These are phyloP conservation scores for Crepidodera aurea DNA, from an alignment of 2,888 invertebrate species.

Conservation along the genomic window DNA sequence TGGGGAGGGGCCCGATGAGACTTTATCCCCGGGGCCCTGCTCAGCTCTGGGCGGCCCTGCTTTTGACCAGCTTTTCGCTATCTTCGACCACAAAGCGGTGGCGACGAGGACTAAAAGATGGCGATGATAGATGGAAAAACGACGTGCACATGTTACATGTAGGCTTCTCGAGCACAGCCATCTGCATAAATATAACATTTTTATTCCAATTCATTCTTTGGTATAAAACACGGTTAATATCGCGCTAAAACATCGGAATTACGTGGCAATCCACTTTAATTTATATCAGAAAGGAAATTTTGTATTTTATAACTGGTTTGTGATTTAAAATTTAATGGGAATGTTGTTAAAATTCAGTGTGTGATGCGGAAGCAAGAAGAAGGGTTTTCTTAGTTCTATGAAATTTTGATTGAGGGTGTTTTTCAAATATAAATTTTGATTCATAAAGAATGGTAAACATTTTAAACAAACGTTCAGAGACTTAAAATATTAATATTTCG, in stretches of 20 bases:
- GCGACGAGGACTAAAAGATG: constrained; percentile 34
- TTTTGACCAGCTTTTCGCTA: background rate
- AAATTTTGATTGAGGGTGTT: too few relatives aligned
- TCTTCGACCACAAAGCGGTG: background rate
- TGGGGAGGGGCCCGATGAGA: too few relatives aligned
- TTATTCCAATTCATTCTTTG: constrained; percentile 49
- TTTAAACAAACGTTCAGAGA: too few relatives aligned
- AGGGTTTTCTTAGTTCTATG: too few relatives aligned
- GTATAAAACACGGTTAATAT: constrained; percentile 46
- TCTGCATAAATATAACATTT: constrained; percentile 54
- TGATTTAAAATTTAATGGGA: background rate
- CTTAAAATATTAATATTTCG: too few relatives aligned
- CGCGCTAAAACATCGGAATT: constrained; percentile 42
- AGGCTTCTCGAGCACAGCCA: constrained; percentile 43
- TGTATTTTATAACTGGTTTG: background rate
- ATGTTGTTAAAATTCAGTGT: too few relatives aligned
- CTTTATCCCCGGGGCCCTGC: too few relatives aligned
- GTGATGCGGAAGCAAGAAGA: too few relatives aligned
- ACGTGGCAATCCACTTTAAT: constrained; percentile 37
- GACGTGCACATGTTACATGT: constrained; percentile 52
- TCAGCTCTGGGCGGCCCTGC: too few relatives aligned
- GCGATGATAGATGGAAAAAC: constrained; percentile 53
- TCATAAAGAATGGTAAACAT: too few relatives aligned
- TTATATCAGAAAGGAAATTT: constrained; percentile 1
- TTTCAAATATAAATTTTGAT: too few relatives aligned